These are phyloP conservation scores for Anseranas semipalmata DNA, from an alignment of 2,113 vertebrate species.

Conservation along the genomic window DNA sequence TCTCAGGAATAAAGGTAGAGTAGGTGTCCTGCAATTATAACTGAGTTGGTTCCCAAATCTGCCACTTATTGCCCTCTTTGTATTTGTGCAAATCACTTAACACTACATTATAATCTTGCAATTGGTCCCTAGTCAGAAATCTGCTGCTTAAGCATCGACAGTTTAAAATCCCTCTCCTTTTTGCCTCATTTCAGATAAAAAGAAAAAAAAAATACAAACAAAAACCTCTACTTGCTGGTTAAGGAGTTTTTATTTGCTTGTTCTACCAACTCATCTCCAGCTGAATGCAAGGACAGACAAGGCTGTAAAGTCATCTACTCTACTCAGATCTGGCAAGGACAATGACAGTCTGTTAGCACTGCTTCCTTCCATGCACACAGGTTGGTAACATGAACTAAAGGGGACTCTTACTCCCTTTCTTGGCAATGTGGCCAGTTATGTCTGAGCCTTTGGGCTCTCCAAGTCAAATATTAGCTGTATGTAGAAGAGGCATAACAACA, in stretches of 20 bases:
- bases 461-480: background rate
- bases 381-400: background rate
- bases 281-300: background rate
- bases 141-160: background rate
- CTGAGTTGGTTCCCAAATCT: background rate
- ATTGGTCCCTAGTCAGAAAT: background rate
- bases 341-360: background rate
- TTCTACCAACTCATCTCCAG: background rate
- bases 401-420: background rate
- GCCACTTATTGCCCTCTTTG: background rate
- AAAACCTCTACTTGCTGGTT: background rate
- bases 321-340: background rate
- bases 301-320: background rate
- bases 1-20: background rate
- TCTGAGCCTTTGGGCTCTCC: background rate
- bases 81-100: background rate
- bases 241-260: background rate
- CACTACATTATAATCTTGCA: background rate
- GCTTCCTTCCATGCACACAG: background rate
- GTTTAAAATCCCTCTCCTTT: background rate
- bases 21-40: background rate
- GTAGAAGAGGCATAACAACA: background rate
- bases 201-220: background rate
- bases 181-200: background rate
- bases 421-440: background rate